Evolutionary conservation across 2,113 vertebrate species (phyloP).

Genomic region (Gallinago undulata): DNA sequence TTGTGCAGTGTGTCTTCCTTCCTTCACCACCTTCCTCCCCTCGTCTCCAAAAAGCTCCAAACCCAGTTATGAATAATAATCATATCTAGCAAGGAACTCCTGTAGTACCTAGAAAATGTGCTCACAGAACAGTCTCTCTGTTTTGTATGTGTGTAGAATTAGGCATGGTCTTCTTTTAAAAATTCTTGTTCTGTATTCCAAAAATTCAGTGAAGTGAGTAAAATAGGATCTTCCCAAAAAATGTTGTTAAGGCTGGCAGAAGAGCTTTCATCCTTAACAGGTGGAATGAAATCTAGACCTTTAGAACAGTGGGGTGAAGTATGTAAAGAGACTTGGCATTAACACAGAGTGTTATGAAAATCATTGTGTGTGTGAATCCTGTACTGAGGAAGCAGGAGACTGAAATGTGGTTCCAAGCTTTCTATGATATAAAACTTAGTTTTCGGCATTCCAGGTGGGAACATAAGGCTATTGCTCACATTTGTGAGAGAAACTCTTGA

Average conservation of each 20-base stretch:
- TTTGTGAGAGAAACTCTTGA: not conserved
- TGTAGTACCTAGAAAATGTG: not conserved
- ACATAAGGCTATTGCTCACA: not conserved
- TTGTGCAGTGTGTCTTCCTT: not conserved
- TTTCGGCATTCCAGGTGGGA: not conserved
- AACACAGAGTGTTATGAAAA: not conserved
- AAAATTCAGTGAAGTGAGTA: not conserved
- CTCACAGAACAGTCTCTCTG: not conserved
- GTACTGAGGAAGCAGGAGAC: not conserved
- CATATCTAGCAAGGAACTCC: not conserved
- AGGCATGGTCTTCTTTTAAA: not conserved
- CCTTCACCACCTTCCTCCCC: not conserved
- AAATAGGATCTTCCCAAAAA: not conserved
- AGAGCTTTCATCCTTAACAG: not conserved
- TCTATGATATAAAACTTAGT: not conserved
- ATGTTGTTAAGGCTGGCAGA: not conserved
- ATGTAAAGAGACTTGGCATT: accelerated
- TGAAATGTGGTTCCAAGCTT: not conserved
- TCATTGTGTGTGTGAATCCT: not conserved
- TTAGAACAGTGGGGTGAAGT: not conserved
- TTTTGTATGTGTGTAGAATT: not conserved
- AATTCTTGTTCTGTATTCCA: not conserved
- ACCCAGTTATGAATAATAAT: not conserved
- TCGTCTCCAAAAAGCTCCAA: not conserved
- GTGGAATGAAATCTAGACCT: not conserved